These are phyloP conservation scores for Argyrosomus japonicus DNA, from an alignment of 2,113 vertebrate species.

Conservation along the genomic window DNA sequence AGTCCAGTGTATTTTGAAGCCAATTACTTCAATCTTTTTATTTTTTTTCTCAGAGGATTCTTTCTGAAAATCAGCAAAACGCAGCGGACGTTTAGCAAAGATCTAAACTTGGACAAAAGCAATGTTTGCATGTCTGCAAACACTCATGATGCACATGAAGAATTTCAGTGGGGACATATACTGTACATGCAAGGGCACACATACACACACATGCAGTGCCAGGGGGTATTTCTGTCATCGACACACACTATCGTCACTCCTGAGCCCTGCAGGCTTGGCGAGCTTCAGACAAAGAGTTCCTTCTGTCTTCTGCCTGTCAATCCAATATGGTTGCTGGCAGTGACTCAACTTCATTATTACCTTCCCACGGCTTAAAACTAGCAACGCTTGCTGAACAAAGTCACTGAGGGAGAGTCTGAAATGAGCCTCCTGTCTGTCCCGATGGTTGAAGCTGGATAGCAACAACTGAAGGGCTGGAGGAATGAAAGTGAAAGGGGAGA, in stretches of 20 bases:
- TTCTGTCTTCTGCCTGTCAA: slow-evolving; percentile 65
- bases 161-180: neutral
- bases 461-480: neutral
- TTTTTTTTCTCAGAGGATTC: neutral
- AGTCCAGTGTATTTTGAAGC: slow-evolving; percentile 35
- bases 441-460: slow-evolving; percentile 10
- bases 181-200: neutral
- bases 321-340: slow-evolving; percentile 72
- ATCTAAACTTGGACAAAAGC: neutral
- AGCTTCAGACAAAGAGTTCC: slow-evolving; percentile 65
- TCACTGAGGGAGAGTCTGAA: slow-evolving; percentile 52
- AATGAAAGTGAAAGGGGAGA: neutral
- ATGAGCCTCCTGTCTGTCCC: slow-evolving; percentile 24
- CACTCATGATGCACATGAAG: neutral
- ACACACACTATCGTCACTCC: slow-evolving; percentile 53
- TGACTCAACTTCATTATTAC: slow-evolving; percentile 74
- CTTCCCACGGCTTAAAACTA: slow-evolving; percentile 70
- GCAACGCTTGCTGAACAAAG: slow-evolving; percentile 40
- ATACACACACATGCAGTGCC: slow-evolving; percentile 8
- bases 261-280: slow-evolving; percentile 29
- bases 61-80: neutral
- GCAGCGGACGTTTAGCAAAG: neutral
- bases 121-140: slow-evolving; percentile 5
- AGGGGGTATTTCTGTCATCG: slow-evolving; percentile 53
- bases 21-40: slow-evolving; percentile 48